Conservation (phyloP, 92 coral and sea anemone genomes). For the Siderastrea radians region DNA sequence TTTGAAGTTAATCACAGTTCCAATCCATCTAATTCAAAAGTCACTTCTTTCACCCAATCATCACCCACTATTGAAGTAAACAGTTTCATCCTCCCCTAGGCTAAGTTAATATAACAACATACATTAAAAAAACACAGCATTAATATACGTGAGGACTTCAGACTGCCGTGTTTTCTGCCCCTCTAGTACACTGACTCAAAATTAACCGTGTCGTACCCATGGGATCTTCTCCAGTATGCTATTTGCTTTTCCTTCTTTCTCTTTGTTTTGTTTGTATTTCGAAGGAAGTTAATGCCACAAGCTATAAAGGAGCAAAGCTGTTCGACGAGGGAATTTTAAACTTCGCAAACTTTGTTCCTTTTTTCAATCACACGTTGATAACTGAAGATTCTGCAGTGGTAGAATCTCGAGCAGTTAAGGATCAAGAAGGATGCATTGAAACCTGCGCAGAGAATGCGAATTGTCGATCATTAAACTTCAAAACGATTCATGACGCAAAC, state of each 20-base stretch:
- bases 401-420: not conserved
- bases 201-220: not conserved
- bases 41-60: no score
- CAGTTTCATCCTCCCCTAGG: no score
- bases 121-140: no score
- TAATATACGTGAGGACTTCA: no score
- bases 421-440: constrained; percentile 21
- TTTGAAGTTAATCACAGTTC: no score
- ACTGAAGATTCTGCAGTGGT: not conserved
- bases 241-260: not conserved
- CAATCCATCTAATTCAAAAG: no score
- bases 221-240: not conserved
- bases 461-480: constrained; percentile 55
- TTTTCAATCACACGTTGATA: constrained; percentile 11
- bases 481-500: not conserved
- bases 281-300: not conserved
- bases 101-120: no score
- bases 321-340: not conserved
- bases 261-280: not conserved
- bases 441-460: constrained; percentile 21
- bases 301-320: not conserved
- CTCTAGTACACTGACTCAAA: no score
- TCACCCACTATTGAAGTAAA: no score
- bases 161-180: no score
- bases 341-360: constrained; percentile 26